Evolutionary conservation across 2,888 invertebrate genomes (phyloP).

Genomic region (Netelia inedita): DNA sequence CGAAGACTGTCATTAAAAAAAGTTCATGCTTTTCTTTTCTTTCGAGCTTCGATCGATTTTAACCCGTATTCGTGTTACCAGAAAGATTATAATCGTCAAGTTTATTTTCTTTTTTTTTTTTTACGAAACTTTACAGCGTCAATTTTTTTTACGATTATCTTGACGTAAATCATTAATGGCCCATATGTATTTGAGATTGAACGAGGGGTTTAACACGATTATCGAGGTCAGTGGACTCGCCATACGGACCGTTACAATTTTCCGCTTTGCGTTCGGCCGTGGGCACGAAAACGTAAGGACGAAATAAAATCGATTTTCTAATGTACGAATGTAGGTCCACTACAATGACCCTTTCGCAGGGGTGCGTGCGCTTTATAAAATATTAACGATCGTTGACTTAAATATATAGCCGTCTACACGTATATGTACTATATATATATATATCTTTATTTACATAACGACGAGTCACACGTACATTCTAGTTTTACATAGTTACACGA

Average conservation of each 20-base stretch:
- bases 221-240: conserved; percentile 68
- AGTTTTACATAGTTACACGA: neutral
- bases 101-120: conserved; percentile 1
- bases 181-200: conserved; percentile 35
- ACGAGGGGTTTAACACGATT: conserved; percentile 33
- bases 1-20: neutral
- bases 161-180: conserved; percentile 4
- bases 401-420: neutral
- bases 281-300: conserved; percentile 57
- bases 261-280: conserved; percentile 49
- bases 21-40: neutral
- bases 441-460: neutral
- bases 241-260: conserved; percentile 49
- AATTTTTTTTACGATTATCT: conserved; percentile 29
- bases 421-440: neutral
- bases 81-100: conserved; percentile 4
- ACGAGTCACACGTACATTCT: neutral
- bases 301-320: conserved; percentile 70
- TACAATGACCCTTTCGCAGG: conserved; percentile 20
- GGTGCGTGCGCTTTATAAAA: conserved; percentile 60
- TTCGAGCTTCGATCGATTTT: neutral
- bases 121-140: conserved; percentile 2
- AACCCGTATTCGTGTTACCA: neutral
- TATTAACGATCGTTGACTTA: conserved; percentile 61
- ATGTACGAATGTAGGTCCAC: conserved; percentile 62